Evolutionary conservation across 2,888 invertebrate species (phyloP).

Genomic region (Bimastos eiseni): DNA sequence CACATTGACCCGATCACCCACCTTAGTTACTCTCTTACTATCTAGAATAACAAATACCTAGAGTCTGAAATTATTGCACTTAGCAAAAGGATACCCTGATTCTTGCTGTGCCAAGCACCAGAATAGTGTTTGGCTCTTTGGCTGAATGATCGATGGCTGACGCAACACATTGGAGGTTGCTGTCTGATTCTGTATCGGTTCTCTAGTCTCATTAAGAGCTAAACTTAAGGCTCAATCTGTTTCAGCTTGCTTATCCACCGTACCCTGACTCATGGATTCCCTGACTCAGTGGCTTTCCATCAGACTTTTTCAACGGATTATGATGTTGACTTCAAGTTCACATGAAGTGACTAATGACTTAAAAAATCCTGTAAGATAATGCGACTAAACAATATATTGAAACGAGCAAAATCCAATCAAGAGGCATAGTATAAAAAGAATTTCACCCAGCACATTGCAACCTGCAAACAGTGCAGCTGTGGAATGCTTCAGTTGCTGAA

Average conservation of each 20-base stretch:
- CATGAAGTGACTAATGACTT: not conserved
- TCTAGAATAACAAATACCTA: no score
- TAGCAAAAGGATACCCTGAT: not conserved
- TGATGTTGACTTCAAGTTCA: not conserved
- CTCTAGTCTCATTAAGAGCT: not conserved
- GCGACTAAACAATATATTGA: not conserved
- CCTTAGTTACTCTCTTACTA: no score
- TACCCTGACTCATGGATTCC: not conserved
- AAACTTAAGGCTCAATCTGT: not conserved
- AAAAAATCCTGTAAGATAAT: no score
- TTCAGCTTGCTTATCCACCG: not conserved
- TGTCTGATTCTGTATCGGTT: not conserved
- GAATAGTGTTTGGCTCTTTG: not conserved
- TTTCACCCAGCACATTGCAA: not conserved
- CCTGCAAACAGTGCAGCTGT: not conserved
- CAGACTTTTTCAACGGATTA: not conserved
- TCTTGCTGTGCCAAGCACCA: not conserved
- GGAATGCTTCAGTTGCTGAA: not conserved
- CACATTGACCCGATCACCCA: no score
- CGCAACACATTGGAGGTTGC: not conserved
- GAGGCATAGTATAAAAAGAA: not conserved
- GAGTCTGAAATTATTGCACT: not conserved
- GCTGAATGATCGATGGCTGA: no score
- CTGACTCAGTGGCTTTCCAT: not conserved
- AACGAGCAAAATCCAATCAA: not conserved